Conservation (phyloP, 2,113 vertebrate species). For the Pogonocichla stellata region DNA sequence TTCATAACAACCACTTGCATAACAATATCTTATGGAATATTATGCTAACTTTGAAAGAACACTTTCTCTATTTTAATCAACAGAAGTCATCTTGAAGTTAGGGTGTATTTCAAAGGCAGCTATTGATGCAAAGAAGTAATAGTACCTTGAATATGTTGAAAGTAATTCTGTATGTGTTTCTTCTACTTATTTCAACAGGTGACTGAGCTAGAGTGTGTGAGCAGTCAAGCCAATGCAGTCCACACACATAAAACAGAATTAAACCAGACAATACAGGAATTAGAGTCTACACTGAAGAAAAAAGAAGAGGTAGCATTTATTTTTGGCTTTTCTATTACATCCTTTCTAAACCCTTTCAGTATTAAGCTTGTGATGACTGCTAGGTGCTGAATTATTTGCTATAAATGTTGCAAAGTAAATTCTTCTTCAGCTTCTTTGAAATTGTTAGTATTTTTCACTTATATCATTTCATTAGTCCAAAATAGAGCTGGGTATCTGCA, state of each 20-base stretch:
- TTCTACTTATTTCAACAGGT: constrained; percentile 77
- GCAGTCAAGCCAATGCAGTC: constrained; percentile 88
- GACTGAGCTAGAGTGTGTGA: constrained; percentile 91
- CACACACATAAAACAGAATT: constrained; percentile 92
- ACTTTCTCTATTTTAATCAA: neutral
- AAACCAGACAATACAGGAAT: constrained; percentile 93
- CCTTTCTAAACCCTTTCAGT: neutral
- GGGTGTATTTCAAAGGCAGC: neutral
- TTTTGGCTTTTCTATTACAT: neutral
- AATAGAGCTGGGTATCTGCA: neutral
- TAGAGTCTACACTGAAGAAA: constrained; percentile 85
- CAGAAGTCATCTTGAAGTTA: neutral
- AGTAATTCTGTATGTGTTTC: neutral
- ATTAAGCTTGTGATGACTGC: neutral
- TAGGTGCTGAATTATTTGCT: neutral
- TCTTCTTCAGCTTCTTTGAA: neutral
- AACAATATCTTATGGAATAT: neutral
- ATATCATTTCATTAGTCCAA: neutral
- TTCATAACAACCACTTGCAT: neutral
- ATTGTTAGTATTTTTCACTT: neutral
- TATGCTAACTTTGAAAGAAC: neutral
- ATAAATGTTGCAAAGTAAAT: neutral
- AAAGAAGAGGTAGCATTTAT: constrained; percentile 83
- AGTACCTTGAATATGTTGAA: neutral
- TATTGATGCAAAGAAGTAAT: neutral